These are phyloP conservation scores for Amniataba percoides DNA, from an alignment of 2,797 vertebrate species.

Conservation along the genomic window DNA sequence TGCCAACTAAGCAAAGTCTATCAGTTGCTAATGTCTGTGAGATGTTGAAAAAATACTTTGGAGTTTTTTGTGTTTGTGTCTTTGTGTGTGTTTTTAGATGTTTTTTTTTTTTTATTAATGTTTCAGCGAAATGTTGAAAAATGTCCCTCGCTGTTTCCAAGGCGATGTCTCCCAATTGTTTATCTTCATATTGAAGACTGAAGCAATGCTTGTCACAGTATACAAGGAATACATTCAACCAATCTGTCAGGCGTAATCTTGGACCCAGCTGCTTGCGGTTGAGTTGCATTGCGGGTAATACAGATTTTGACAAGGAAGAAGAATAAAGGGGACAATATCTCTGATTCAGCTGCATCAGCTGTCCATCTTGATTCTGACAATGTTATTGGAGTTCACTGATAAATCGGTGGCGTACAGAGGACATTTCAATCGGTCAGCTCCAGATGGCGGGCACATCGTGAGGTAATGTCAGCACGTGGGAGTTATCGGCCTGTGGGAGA, in stretches of 20 bases:
- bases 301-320: not conserved
- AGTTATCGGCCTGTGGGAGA: conserved; percentile 45
- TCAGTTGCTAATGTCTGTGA: not conserved
- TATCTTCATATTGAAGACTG: not conserved
- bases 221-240: too few species aligned
- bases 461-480: conserved; percentile 30
- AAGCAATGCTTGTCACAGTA: too few species aligned
- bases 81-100: too few species aligned
- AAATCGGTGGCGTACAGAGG: not conserved
- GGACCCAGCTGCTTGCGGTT: not conserved
- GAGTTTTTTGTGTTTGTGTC: not conserved
- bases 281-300: not conserved
- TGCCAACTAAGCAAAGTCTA: not conserved
- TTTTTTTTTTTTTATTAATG: not conserved
- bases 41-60: not conserved
- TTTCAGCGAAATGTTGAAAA: not conserved
- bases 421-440: not conserved
- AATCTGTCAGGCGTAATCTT: not conserved
- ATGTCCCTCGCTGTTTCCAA: too few species aligned
- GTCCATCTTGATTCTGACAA: not conserved
- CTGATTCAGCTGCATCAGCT: not conserved
- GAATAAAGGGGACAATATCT: not conserved
- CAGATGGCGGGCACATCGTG: conserved; percentile 27
- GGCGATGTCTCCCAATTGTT: not conserved
- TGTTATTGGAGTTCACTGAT: not conserved